Conservation (phyloP, 2,797 vertebrate genomes). For the Gymnoscopelus braueri region DNA sequence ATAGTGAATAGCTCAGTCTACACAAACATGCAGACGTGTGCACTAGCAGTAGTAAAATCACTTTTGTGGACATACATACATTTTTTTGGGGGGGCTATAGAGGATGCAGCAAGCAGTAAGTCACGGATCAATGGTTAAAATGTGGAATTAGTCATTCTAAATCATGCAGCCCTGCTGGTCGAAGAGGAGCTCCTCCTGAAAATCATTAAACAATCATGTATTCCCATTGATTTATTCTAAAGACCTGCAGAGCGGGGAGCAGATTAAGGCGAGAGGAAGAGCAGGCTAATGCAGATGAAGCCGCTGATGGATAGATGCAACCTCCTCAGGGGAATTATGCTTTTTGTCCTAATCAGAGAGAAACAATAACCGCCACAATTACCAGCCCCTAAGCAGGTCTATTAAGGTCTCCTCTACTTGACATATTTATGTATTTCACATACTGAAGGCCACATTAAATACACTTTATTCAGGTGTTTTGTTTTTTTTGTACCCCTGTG, state of each 20-base stretch:
- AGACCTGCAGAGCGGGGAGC: conserved; percentile 93
- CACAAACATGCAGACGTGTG: too few relatives aligned
- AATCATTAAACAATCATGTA: conserved; percentile 99
- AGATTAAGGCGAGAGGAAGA: conserved; percentile 96
- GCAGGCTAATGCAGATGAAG: conserved; percentile 99
- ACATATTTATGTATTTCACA: conserved; percentile 99
- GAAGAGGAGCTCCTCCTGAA: conserved; percentile 93
- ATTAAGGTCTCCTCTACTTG: conserved; percentile 95
- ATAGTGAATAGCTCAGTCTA: too few relatives aligned
- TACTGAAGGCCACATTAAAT: conserved; percentile 93
- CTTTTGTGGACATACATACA: too few relatives aligned
- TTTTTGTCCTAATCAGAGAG: conserved; percentile 95
- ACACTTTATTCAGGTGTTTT: conserved; percentile 87
- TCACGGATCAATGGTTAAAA: conserved; percentile 92
- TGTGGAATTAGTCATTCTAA: conserved; percentile 99
- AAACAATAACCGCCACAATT: conserved; percentile 98
- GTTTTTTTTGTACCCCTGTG: conserved; percentile 63
- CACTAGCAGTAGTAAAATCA: too few relatives aligned
- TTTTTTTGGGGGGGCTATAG: conserved; percentile 17
- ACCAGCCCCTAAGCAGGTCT: conserved; percentile 94
- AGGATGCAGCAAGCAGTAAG: conserved; percentile 77
- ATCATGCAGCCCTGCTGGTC: conserved; percentile 93
- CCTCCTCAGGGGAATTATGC: conserved; percentile 84
- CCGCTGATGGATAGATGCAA: conserved; percentile 88
- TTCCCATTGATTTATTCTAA: conserved; percentile 99